Evolutionary conservation across 2,888 invertebrate species (phyloP), one percentile per base, ranked within the genome.

Genomic region (Bruchidius siliquastri): DNA sequence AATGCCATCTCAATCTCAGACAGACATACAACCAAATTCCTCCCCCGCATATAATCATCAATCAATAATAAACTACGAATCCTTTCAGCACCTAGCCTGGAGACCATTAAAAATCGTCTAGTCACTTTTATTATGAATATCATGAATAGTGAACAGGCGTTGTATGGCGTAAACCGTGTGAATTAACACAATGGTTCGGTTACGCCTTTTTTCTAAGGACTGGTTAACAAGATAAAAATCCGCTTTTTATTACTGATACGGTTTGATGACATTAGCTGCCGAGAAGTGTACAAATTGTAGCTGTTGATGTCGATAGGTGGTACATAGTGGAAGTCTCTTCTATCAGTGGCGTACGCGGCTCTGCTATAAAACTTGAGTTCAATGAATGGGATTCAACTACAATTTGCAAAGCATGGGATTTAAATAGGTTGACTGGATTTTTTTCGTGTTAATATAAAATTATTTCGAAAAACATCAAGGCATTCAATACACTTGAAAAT

Each of bases 81-180:
- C 49, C 49, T 49, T 49, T 49, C 49, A 49, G 13, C 49, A 18
- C 18, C 18, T 18, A 49, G 13, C 8, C 10, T 13, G 49, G 49
- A 49, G 49, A 49, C 49, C 49, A 18, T 1, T 49, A 49, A 49
- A 49, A 49, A 49, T 13, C 49, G 18, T 13, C 30, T 1, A 49
- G 49, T 49, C 49, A 49, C 13, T 49, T 49, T 49, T 49, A 49
- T 18, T 49, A 49, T 49, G 49, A 69, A 69, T 69, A 69, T 26
- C 69, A 69, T 69, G 69, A 69, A 69, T 69, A 69, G 69, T 30
- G 21, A 69, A 69, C 21, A 69, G 69, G 69, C 49, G 49, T 4
- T 49, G 49, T 49, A 49, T 13, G 8, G 0, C 3, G 13, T 18
- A 49, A 49, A 49, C 49, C 49, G 49, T 49, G 49, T 49, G 49